Evolutionary conservation across 2,113 vertebrate genomes (phyloP), one percentile per base, ranked within the genome.

Genomic region (Lepidothrix coronata): DNA sequence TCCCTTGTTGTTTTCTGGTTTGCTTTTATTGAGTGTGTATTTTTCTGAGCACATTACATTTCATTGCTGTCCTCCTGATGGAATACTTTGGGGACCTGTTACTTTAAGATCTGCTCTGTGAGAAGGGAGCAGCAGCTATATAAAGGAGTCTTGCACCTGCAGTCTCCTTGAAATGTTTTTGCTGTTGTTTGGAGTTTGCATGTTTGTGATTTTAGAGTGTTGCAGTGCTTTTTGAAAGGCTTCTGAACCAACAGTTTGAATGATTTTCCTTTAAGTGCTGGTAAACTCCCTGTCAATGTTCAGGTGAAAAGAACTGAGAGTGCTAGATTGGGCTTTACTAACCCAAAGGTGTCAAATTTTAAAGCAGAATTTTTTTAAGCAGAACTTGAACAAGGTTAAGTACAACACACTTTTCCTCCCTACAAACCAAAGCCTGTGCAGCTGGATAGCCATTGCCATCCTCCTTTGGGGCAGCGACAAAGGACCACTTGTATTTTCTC

Each of bases 101-200:
- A 2, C 49, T 68, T 25, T 8, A 55, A 54, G 65, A 44, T 67
- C 39, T 77, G 33, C 55, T 74, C 48, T 48, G 57, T 66, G 55
- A 62, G 61, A 75, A 85, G 14, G 31, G 35, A 95, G 27, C 52
- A 80, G 48, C 65, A 78, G 21, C 51, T 67, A 9, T 7, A 25
- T 6, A 81, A 78, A 86, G n/a, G 48, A 91, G n/a, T 30, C 66
- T 63, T 65, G 81, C 80, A 85, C 87, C 87, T 93, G 84, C 70
- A 31, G 19, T 5, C 27, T 84, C 61, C 59, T 88, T 35, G 16
- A 16, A 91, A 88, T 2, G 1, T 20, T 67, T 77, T 55, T 76
- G 31, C 67, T 72, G 43, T 30, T 88, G 20, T 67, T 75, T 85
- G 57, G 54, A 24, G 12, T 65, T 46, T 4, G 12, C 43, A 0